Evolutionary conservation across 2,888 invertebrate species (phyloP).

Genomic region (Oxystoma pomonae): DNA sequence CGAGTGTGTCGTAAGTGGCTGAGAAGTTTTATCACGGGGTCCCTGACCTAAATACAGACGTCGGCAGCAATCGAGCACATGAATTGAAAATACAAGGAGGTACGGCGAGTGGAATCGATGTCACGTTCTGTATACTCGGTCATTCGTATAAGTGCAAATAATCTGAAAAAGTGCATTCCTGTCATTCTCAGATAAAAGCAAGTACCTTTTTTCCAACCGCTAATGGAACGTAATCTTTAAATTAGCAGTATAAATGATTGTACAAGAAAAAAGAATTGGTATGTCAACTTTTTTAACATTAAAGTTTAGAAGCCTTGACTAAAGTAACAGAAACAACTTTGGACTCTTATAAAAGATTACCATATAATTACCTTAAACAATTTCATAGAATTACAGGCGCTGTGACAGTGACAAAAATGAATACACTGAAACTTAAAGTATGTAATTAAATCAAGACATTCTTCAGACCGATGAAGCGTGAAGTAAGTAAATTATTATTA

Average conservation of each 20-base stretch:
- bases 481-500: not conserved
- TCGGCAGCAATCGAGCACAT: slow-evolving; percentile 18
- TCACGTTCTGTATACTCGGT: not conserved
- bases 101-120: slow-evolving; percentile 15
- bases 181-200: not conserved
- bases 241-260: not conserved
- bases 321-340: too few species aligned
- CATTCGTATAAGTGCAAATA: not conserved
- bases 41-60: slow-evolving; percentile 36
- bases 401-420: too few species aligned
- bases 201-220: not conserved
- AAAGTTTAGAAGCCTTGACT: too few species aligned
- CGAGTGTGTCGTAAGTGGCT: not conserved
- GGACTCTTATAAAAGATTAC: too few species aligned
- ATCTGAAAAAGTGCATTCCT: not conserved
- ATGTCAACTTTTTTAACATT: not conserved
- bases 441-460: not conserved
- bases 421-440: too few species aligned
- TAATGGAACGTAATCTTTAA: not conserved
- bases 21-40: slow-evolving; percentile 33
- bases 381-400: not conserved
- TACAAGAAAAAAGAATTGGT: not conserved
- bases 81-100: slow-evolving; percentile 20
- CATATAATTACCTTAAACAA: not conserved
- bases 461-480: not conserved